Base-by-base conservation (phyloP, 2,888 invertebrate genomes). In the Ctena decussata region DNA sequence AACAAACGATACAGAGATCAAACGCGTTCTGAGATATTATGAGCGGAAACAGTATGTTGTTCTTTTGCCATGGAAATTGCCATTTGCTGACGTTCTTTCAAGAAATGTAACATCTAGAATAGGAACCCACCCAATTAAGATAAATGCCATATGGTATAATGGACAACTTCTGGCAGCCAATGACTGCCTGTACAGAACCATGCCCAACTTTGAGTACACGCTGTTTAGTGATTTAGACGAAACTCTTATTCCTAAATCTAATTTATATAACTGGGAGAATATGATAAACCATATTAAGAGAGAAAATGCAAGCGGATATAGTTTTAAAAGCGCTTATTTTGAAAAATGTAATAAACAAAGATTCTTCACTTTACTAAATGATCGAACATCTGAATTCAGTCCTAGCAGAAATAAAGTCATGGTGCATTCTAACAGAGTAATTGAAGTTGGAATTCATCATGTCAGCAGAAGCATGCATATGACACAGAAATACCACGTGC, bases 321-420 rank as follows among this genome's bases (percentile, higher is more conserved):
- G 65, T 65, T 65, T 65, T 65, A 65, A 65, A 35, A 65, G 65
- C 18, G 65, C 65, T 3, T 65, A 65, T 35, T 65, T 65, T 18
- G 6, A 65, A 21, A 1, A 12, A 35, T 3, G 21, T 18, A 65
- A 30, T 18, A 21, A 12, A 35, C 6, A 27, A 1, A 21, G 6
- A 12, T 35, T 65, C 0, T 11, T 5, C 3, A 35, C 35, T 1
- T 24, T 65, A n/a, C 3, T 11, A 35, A 11, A 32, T 18, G 1
- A 35, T 11, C 3, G 65, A 65, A 35, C 35, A 6, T 35, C 21
- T 3, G 35, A 65, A 5, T 65, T 65, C 18, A 65, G 65, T 35
- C 65, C 65, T 3, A 65, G 18, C 6, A 32, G 65, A 35, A 65
- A 65, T 35, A 65, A 65, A 35, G 35, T 65, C 1, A 65, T 65